phyloP scores from a whole-genome alignment of 2,797 vertebrate genomes.

The Alauda arvensis region DNA sequence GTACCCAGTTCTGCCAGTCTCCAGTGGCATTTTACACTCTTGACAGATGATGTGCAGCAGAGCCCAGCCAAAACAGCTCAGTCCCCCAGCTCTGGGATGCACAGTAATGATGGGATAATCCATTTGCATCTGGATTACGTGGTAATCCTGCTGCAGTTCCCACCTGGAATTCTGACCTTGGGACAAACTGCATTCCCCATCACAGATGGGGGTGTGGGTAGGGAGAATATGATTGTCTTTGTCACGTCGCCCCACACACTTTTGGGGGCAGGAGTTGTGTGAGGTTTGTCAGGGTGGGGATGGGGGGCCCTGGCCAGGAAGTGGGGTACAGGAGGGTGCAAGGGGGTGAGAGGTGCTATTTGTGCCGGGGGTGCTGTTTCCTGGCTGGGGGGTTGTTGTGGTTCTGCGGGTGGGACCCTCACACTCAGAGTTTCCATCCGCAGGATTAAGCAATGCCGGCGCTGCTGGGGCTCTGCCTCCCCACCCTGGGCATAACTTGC shows the following conservation, averaged over 20 bases:
- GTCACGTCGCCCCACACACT: not conserved
- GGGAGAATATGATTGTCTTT: fast-evolving
- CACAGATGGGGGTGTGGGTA: not conserved
- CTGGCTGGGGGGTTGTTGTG: not conserved
- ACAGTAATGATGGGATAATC: not conserved
- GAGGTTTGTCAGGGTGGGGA: not conserved
- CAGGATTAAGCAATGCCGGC: not conserved
- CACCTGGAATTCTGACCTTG: not conserved
- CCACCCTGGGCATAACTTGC: not conserved
- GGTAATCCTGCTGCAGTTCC: not conserved
- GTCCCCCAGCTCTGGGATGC: not conserved
- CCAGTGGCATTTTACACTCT: not conserved
- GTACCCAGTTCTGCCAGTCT: not conserved
- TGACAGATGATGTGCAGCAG: not conserved
- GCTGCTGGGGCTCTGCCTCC: not conserved
- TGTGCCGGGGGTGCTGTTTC: not conserved
- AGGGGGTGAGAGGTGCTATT: not conserved
- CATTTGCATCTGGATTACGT: not conserved
- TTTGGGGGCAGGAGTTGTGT: not conserved
- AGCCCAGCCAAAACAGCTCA: not conserved
- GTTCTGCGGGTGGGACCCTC: not conserved
- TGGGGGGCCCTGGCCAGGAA: not conserved
- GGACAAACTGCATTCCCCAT: too few species aligned
- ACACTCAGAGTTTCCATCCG: not conserved
- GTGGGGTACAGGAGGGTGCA: not conserved